Evolutionary conservation across 92 coral and sea anemone species (phyloP).

Genomic region (Montipora capitata): DNA sequence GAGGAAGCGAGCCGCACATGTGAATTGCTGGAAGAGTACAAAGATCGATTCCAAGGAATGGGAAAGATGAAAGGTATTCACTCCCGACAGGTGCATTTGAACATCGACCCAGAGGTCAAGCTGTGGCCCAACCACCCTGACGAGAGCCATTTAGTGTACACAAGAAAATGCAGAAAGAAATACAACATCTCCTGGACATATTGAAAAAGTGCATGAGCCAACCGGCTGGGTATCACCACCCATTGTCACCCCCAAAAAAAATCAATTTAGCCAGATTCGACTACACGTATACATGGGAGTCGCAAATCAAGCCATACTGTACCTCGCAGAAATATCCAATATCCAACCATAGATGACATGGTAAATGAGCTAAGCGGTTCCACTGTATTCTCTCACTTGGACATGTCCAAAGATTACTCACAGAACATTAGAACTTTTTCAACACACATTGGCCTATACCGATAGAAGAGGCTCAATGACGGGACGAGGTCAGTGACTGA

Average conservation of each 20-base stretch:
- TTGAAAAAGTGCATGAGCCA: slow-evolving; percentile 16
- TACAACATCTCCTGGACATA: slow-evolving; percentile 14
- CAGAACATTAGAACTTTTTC: slow-evolving; percentile 54
- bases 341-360: slow-evolving; percentile 45
- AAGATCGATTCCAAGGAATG: background rate
- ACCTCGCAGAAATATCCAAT: background rate
- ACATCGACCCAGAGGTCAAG: background rate
- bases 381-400: slow-evolving; percentile 3
- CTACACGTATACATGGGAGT: slow-evolving; percentile 36
- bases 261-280: slow-evolving; percentile 28
- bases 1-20: background rate
- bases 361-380: slow-evolving; percentile 44
- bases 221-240: slow-evolving; percentile 16
- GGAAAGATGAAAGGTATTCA: slow-evolving; percentile 7
- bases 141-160: slow-evolving; percentile 15
- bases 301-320: slow-evolving; percentile 55
- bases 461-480: too few species aligned
- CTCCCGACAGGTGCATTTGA: background rate
- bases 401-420: too few species aligned
- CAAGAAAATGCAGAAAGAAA: slow-evolving; percentile 25
- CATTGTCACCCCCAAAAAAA: slow-evolving; percentile 40
- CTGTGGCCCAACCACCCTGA: background rate
- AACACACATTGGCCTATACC: slow-evolving; percentile 17
- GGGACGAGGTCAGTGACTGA: too few species aligned
- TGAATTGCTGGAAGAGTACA: slow-evolving; percentile 17